Evolutionary conservation across 2,113 vertebrate species (phyloP).

Genomic region (Cyanistes caeruleus): DNA sequence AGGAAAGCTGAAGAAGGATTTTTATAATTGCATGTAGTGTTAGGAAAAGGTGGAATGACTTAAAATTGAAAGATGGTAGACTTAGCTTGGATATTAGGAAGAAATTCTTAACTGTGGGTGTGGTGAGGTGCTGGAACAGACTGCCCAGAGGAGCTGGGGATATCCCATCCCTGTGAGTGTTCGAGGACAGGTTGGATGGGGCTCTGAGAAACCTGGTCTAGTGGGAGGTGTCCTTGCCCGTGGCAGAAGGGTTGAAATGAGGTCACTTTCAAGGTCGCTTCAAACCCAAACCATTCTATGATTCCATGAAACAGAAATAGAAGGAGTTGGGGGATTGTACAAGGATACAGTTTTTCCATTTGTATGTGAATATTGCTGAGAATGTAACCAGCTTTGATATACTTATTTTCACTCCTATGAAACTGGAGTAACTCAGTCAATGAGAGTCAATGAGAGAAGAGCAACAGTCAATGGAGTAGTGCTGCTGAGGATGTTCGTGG

Average conservation of each 20-base stretch:
- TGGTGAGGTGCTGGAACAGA: not conserved
- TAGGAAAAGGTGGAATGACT: not conserved
- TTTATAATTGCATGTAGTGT: not conserved
- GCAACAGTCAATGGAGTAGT: accelerated
- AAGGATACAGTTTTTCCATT: not conserved
- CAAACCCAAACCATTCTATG: not conserved
- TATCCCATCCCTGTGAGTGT: not conserved
- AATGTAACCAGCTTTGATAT: not conserved
- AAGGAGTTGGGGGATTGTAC: not conserved
- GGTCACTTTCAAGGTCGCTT: not conserved
- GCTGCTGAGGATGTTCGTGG: accelerated
- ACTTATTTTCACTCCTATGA: not conserved
- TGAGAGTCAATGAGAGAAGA: too few relatives aligned
- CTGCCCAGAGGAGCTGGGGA: not conserved
- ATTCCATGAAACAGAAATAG: not conserved
- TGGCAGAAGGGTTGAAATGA: not conserved
- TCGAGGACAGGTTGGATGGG: too few relatives aligned
- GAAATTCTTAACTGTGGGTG: not conserved
- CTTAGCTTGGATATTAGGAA: not conserved
- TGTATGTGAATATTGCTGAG: not conserved
- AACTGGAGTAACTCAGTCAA: not conserved
- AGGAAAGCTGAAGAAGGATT: not conserved
- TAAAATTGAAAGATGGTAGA: not conserved
- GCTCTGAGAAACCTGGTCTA: not conserved
- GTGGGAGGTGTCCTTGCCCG: not conserved